Conservation (phyloP, 1,140 invertebrate genomes). For the Propsilocerus akamusi region DNA sequence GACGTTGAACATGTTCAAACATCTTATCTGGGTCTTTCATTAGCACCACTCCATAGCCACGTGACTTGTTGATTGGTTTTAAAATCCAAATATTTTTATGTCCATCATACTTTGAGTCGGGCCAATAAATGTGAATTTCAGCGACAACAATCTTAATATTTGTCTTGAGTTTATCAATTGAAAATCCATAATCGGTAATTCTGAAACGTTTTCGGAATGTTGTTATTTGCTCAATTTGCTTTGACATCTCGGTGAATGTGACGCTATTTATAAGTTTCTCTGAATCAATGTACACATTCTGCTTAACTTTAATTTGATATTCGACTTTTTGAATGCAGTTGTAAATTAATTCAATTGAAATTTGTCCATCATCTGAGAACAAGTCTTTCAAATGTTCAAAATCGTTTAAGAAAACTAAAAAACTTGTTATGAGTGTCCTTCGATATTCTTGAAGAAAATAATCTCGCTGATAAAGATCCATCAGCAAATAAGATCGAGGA, state of each 20-base stretch:
- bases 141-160: conserved; percentile 35
- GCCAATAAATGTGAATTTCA: conserved; percentile 37
- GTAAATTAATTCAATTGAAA: conserved; percentile 28
- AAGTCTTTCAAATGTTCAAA: conserved; percentile 26
- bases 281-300: conserved; percentile 15
- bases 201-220: conserved; percentile 25
- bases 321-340: conserved; percentile 35
- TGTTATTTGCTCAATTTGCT: conserved; percentile 17
- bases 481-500: conserved; percentile 33
- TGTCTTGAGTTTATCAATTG: conserved; percentile 27
- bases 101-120: conserved; percentile 53
- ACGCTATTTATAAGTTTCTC: not conserved
- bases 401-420: conserved; percentile 57
- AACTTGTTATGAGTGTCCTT: conserved; percentile 60
- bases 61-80: conserved; percentile 70
- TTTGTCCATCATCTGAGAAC: conserved; percentile 24
- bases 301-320: conserved; percentile 27
- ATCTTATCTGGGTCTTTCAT: conserved; percentile 38
- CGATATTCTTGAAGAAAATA: conserved; percentile 38
- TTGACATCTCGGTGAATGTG: not conserved
- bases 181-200: conserved; percentile 23
- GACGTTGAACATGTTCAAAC: conserved; percentile 33
- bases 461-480: conserved; percentile 27
- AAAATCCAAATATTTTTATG: conserved; percentile 80
- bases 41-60: conserved; percentile 65